Percentiles rank a stretch among this genome's conserved stretches.
phyloP scores from a whole-genome alignment of 2,113 vertebrate species.

The Serilophus lunatus region DNA sequence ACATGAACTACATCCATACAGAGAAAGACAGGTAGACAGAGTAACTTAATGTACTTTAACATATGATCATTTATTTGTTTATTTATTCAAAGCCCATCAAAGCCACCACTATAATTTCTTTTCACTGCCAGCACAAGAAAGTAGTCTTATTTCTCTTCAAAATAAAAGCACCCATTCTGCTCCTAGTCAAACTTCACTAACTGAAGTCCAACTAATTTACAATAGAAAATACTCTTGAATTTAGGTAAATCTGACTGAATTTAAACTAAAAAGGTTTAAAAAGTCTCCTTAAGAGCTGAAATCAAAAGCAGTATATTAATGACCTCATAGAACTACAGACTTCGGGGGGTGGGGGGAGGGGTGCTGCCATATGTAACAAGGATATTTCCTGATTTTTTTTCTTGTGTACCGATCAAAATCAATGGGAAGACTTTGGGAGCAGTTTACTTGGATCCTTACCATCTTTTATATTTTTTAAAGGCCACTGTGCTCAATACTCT shows the following conservation, averaged over 20 bases:
- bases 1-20: background rate
- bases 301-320: background rate
- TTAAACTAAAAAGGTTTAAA: background rate
- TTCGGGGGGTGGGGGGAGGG: fast-evolving
- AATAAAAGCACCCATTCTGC: background rate
- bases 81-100: background rate
- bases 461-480: background rate
- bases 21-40: background rate
- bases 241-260: background rate
- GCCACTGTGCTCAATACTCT: background rate
- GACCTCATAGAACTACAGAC: background rate
- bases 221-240: background rate
- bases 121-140: background rate
- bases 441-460: background rate
- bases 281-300: background rate
- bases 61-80: background rate
- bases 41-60: background rate
- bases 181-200: background rate
- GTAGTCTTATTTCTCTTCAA: background rate
- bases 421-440: background rate
- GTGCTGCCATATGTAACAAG: background rate
- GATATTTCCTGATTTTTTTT: background rate
- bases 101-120: background rate
- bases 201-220: background rate
- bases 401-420: background rate